Conservation (phyloP, 1,140 invertebrate genomes). For the Heterodera carotae region DNA sequence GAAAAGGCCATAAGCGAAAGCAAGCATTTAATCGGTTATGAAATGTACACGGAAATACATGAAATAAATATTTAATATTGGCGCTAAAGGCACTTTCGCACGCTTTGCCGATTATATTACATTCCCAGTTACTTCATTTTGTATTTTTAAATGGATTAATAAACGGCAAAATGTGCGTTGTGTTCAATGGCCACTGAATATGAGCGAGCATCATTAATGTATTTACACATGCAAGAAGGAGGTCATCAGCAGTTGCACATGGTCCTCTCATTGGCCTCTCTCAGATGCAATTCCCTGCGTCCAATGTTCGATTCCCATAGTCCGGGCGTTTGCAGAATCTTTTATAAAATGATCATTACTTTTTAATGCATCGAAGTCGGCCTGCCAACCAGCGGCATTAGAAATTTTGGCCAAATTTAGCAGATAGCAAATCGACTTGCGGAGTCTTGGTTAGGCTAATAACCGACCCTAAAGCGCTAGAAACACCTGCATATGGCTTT, state of each 20-base stretch:
- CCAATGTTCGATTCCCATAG: slow-evolving; percentile 57
- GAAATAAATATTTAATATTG: background rate
- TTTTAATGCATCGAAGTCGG: too few relatives aligned
- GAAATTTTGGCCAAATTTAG: too few relatives aligned
- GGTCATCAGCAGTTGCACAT: slow-evolving; percentile 32
- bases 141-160: too few relatives aligned
- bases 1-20: background rate
- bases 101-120: background rate
- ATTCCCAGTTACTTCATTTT: too few relatives aligned
- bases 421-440: too few relatives aligned
- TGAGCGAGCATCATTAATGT: too few relatives aligned
- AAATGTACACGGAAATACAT: background rate
- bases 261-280: slow-evolving; percentile 9
- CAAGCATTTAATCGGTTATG: background rate
- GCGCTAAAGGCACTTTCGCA: background rate
- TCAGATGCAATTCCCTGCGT: slow-evolving; percentile 18
- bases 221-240: background rate
- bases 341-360: slow-evolving; percentile 1
- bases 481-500: too few relatives aligned
- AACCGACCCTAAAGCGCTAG: too few relatives aligned
- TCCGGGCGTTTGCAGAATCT: slow-evolving; percentile 66
- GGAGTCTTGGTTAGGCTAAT: too few relatives aligned
- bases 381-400: too few relatives aligned
- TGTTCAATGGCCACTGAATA: background rate
- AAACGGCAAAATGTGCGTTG: background rate